Conservation (phyloP, 1,140 invertebrate species). For the Drosophila sechellia region DNA sequence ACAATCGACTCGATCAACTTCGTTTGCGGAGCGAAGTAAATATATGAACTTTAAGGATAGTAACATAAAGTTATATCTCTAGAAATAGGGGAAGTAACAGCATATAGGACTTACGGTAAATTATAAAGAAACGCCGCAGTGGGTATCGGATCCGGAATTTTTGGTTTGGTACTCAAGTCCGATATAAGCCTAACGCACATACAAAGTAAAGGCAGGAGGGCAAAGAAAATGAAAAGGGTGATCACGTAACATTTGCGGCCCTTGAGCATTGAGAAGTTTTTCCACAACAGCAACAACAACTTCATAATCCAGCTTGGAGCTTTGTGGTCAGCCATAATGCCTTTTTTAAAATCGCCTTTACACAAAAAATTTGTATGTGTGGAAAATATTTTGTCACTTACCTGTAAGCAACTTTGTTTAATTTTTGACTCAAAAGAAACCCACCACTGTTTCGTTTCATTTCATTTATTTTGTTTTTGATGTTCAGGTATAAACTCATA, state of each 20-base stretch:
- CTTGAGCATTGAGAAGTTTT: constrained; percentile 8
- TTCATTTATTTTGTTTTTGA: constrained; percentile 39
- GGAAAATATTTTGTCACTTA: neutral
- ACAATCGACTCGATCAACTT: neutral
- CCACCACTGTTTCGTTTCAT: neutral
- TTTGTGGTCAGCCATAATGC: constrained; percentile 3
- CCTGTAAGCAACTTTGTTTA: neutral
- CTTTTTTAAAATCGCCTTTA: neutral
- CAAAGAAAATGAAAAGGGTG: neutral
- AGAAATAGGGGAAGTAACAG: too few species aligned
- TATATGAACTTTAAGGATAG: neutral
- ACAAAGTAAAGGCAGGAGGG: neutral
- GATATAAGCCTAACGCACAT: neutral
- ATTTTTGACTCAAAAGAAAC: neutral
- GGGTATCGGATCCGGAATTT: neutral
- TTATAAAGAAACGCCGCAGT: neutral
- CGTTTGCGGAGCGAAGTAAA: neutral
- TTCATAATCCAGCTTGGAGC: neutral
- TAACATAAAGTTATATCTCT: neutral
- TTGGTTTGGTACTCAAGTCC: fast-evolving
- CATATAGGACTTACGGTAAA: neutral
- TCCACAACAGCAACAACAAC: constrained; percentile 6
- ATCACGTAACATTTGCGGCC: neutral
- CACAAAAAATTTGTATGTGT: neutral
- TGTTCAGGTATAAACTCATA: constrained; percentile 45